Evolutionary conservation across 2,888 invertebrate genomes (phyloP).

Genomic region (Nysson spinosus): DNA sequence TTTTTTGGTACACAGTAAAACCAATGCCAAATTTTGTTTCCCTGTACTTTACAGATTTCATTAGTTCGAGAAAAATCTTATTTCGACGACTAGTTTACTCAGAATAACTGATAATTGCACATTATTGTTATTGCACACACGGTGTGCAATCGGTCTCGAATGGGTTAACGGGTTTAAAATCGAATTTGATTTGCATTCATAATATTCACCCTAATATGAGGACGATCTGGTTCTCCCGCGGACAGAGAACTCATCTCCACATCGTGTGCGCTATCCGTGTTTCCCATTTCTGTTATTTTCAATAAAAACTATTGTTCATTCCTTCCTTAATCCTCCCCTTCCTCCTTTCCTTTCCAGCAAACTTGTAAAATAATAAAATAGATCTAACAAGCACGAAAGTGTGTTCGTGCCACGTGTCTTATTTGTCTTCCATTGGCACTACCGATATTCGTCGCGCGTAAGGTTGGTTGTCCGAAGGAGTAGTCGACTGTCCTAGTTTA

Average conservation of each 20-base stretch:
- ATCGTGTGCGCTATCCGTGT: constrained; percentile 63
- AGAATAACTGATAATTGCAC: no score
- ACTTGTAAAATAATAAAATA: background rate
- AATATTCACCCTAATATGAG: constrained; percentile 60
- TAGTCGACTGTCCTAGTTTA: constrained; percentile 18
- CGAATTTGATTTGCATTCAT: background rate
- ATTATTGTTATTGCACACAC: no score
- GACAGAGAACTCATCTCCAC: constrained; percentile 70
- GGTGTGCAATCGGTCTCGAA: no score
- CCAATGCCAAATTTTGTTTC: no score
- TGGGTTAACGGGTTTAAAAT: background rate
- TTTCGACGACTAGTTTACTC: no score
- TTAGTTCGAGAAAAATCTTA: no score
- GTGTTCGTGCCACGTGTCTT: constrained; percentile 21
- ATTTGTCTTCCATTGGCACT: constrained; percentile 31
- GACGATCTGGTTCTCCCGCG: constrained; percentile 45
- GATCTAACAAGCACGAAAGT: background rate
- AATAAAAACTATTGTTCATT: constrained; percentile 5
- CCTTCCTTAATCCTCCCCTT: background rate
- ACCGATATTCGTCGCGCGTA: background rate
- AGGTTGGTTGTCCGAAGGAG: background rate
- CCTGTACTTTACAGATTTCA: no score
- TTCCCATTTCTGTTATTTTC: constrained; percentile 54
- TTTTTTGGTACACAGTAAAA: no score
- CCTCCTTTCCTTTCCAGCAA: background rate